Evolutionary conservation across 2,888 invertebrate species (phyloP).

Genomic region (Pinctada fucata): DNA sequence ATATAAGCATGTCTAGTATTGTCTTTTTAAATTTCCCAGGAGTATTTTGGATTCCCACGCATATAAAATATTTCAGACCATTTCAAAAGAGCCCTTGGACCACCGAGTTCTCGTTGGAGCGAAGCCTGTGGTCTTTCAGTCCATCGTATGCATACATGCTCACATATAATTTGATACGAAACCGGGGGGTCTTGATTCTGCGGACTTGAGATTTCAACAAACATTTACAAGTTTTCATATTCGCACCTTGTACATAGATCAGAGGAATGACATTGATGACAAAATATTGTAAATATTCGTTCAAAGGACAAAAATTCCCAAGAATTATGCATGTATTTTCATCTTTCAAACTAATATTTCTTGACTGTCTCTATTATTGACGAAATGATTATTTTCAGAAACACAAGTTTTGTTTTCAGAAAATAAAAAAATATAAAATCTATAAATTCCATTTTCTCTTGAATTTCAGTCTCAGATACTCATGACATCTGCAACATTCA

Average conservation of each 20-base stretch:
- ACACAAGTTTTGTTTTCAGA: too few species aligned
- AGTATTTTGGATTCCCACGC: background rate
- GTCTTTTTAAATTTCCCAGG: background rate
- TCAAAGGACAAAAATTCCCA: too few species aligned
- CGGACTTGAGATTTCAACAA: too few species aligned
- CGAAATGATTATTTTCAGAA: too few species aligned
- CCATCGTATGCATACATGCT: background rate
- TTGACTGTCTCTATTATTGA: too few species aligned
- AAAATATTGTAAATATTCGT: too few species aligned
- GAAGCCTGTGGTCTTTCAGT: background rate
- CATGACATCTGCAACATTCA: constrained; percentile 64
- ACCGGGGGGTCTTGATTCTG: too few species aligned
- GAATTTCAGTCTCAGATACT: constrained; percentile 60
- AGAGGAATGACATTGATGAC: too few species aligned
- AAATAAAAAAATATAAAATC: background rate
- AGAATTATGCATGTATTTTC: too few species aligned
- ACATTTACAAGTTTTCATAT: too few species aligned
- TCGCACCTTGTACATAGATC: too few species aligned
- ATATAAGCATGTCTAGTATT: background rate
- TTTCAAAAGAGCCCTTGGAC: background rate
- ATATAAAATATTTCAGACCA: background rate
- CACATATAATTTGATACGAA: background rate
- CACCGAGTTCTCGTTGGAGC: background rate
- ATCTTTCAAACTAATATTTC: too few species aligned
- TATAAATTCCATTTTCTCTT: constrained; percentile 11